These are phyloP conservation scores for Drosophila pseudoobscura DNA, from an alignment of 1,140 invertebrate genomes.

Conservation along the genomic window DNA sequence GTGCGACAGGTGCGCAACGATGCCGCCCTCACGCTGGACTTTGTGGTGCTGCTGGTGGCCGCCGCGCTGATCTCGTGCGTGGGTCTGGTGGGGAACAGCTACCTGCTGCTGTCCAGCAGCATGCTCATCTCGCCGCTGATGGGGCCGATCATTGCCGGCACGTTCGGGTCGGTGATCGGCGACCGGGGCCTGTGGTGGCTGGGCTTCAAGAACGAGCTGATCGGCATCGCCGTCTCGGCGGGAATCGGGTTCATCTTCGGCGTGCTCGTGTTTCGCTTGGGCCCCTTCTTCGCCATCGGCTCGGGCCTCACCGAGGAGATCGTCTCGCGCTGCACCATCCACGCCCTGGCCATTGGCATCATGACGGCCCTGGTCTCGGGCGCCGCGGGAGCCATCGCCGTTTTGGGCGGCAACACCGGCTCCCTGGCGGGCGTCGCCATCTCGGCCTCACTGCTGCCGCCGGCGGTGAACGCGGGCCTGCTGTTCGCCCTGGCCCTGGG, in stretches of 20 bases:
- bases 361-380: constrained; percentile 89
- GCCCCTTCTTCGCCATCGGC: constrained; percentile 84
- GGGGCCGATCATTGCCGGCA: constrained; percentile 90
- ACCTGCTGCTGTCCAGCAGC: constrained; percentile 88
- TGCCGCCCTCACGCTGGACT: constrained; percentile 89
- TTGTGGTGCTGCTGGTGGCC: constrained; percentile 87
- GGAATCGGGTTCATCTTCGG: constrained; percentile 88
- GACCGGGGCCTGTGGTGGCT: constrained; percentile 86
- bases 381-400: constrained; percentile 88
- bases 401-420: constrained; percentile 88
- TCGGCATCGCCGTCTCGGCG: constrained; percentile 86
- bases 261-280: constrained; percentile 84
- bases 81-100: constrained; percentile 91
- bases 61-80: constrained; percentile 87
- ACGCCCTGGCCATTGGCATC: constrained; percentile 87
- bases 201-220: constrained; percentile 86
- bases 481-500: constrained; percentile 87
- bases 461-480: constrained; percentile 89
- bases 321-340: constrained; percentile 86
- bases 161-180: constrained; percentile 88
- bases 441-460: constrained; percentile 90
- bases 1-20: constrained; percentile 86
- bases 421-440: constrained; percentile 92
- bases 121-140: constrained; percentile 92
- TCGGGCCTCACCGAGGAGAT: constrained; percentile 89